Conservation (phyloP, 2,113 vertebrate species). For the Charadrius vociferus region DNA sequence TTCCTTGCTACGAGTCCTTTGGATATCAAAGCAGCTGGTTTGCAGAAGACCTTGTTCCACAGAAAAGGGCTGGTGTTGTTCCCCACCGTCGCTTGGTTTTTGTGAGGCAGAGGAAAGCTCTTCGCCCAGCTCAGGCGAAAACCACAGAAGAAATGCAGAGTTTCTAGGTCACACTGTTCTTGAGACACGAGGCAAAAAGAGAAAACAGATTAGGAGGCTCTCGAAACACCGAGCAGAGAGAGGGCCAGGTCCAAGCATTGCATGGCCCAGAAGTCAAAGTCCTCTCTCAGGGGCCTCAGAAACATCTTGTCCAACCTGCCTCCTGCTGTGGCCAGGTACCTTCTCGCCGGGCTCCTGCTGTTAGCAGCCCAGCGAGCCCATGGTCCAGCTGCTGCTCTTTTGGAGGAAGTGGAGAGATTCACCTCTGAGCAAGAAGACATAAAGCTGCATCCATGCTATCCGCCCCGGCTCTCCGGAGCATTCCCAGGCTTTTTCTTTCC, state of each 20-base stretch:
- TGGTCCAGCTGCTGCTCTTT: neutral
- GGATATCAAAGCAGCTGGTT: neutral
- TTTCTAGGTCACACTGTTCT: conserved; percentile 12
- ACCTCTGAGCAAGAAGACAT: neutral
- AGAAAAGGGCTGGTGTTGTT: neutral
- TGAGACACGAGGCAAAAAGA: neutral
- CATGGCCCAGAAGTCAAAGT: neutral
- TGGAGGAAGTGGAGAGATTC: neutral
- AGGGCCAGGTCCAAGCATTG: neutral
- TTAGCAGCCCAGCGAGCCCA: neutral
- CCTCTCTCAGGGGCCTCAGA: rapidly evolving
- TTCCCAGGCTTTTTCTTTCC: conserved; percentile 21
- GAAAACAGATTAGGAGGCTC: neutral
- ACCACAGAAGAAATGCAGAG: neutral
- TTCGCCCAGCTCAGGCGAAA: neutral
- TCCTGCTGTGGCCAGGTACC: neutral
- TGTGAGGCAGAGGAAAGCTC: neutral
- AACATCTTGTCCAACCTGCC: neutral
- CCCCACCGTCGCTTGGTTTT: rapidly evolving
- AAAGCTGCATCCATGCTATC: neutral
- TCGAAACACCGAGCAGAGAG: neutral
- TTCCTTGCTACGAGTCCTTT: neutral
- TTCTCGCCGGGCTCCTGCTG: neutral
- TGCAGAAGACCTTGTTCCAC: neutral
- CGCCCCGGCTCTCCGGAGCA: neutral